Percentiles rank a stretch among this genome's conserved stretches.
Conservation (phyloP, 2,113 vertebrate species). For the Xyrauchen texanus region DNA sequence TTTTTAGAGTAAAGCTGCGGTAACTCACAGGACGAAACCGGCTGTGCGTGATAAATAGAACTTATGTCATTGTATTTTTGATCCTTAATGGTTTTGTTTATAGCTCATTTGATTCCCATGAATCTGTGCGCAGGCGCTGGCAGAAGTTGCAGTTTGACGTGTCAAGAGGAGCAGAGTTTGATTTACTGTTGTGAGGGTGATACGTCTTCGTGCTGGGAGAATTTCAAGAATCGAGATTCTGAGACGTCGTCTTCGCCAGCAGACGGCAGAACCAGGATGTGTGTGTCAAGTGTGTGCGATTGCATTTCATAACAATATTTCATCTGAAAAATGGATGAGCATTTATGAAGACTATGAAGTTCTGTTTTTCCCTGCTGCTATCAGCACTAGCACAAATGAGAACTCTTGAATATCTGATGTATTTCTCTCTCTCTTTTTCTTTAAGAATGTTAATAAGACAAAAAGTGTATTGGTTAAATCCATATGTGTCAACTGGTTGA, state of each 20-base stretch:
- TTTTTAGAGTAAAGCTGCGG: no score
- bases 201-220: neutral
- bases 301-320: slow-evolving; percentile 5
- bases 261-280: slow-evolving; percentile 27
- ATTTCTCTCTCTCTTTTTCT: neutral
- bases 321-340: neutral
- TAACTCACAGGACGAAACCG: no score
- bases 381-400: neutral
- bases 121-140: neutral
- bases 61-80: neutral
- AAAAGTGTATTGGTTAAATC: no score
- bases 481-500: no score
- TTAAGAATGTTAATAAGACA: no score
- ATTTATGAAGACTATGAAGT: neutral
- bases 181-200: slow-evolving; percentile 9
- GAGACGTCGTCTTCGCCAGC: slow-evolving; percentile 36
- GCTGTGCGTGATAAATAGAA: neutral
- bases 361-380: neutral
- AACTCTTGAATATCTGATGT: neutral
- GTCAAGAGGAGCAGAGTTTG: neutral
- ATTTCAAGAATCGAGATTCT: neutral
- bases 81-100: no score
- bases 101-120: neutral
- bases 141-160: neutral
- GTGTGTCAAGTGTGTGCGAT: neutral